These are phyloP conservation scores for Huso huso DNA, from an alignment of 2,797 vertebrate species.

Conservation along the genomic window DNA sequence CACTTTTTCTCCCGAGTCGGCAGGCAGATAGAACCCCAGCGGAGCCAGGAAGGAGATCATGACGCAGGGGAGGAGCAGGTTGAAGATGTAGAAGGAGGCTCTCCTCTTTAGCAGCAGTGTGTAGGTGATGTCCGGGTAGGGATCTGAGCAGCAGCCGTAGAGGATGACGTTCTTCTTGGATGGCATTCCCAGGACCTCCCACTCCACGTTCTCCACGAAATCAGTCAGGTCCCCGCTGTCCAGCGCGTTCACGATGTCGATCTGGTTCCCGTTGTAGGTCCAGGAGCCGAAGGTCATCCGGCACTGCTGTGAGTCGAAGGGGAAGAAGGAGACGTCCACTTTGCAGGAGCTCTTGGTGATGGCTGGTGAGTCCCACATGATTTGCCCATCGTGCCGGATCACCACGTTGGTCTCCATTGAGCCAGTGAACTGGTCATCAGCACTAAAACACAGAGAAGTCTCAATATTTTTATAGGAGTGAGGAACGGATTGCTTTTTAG, in stretches of 20 bases:
- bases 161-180: slow-evolving; percentile 71
- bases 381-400: slow-evolving; percentile 64
- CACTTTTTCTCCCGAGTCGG: slow-evolving; percentile 82
- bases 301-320: slow-evolving; percentile 77
- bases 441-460: slow-evolving; percentile 42
- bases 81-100: slow-evolving; percentile 84
- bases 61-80: slow-evolving; percentile 81
- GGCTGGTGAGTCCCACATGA: slow-evolving; percentile 80
- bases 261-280: slow-evolving; percentile 83
- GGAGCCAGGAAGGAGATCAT: slow-evolving; percentile 85
- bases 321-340: slow-evolving; percentile 83
- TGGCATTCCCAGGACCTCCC: slow-evolving; percentile 83
- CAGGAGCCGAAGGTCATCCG: slow-evolving; percentile 82
- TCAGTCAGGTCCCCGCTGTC: slow-evolving; percentile 66
- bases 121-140: slow-evolving; percentile 84
- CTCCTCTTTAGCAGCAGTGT: slow-evolving; percentile 73
- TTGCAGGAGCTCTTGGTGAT: slow-evolving; percentile 87
- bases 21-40: slow-evolving; percentile 80
- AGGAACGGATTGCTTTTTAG: too few relatives aligned
- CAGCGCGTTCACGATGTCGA: slow-evolving; percentile 65
- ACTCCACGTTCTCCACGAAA: slow-evolving; percentile 85
- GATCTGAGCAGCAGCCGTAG: slow-evolving; percentile 84
- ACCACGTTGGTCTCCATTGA: slow-evolving; percentile 84
- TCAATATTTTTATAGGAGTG: neutral
- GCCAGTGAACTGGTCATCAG: slow-evolving; percentile 65